These are phyloP conservation scores for Netelia fuscicornis DNA, from an alignment of 2,888 invertebrate genomes.

Conservation along the genomic window DNA sequence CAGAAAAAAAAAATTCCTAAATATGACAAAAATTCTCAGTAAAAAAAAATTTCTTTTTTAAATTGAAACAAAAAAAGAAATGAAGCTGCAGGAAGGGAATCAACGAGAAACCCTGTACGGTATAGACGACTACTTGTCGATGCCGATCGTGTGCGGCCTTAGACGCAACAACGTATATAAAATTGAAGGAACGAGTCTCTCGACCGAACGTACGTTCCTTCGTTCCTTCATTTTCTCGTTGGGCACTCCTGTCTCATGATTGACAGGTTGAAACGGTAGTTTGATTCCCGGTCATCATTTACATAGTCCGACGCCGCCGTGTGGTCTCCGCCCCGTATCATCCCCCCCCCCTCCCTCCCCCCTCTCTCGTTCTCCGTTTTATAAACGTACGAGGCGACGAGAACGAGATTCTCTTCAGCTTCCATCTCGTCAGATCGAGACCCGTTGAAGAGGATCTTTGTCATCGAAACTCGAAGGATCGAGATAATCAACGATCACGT, in stretches of 20 bases:
- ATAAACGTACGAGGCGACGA: slow-evolving; percentile 18
- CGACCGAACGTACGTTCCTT: not conserved
- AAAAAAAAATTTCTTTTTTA: not conserved
- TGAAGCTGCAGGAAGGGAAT: not conserved
- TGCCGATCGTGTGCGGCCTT: slow-evolving; percentile 32
- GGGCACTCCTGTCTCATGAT: slow-evolving; percentile 61
- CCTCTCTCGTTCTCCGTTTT: too few species aligned
- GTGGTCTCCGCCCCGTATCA: slow-evolving; percentile 45
- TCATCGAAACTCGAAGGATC: slow-evolving; percentile 11
- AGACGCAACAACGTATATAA: slow-evolving; percentile 36
- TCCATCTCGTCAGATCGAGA: not conserved
- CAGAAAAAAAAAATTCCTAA: not conserved
- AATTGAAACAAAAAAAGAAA: not conserved
- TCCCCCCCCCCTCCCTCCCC: not conserved
- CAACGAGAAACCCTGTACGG: slow-evolving; percentile 8
- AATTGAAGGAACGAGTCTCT: slow-evolving; percentile 13
- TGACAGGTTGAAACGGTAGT: slow-evolving; percentile 74
- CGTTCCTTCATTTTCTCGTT: slow-evolving; percentile 48
- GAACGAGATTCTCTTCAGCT: slow-evolving; percentile 12
- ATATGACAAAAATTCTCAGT: too few species aligned
- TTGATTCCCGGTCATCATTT: slow-evolving; percentile 70
- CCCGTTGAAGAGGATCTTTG: slow-evolving; percentile 13
- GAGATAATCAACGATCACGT: not conserved
- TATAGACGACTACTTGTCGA: slow-evolving; percentile 26
- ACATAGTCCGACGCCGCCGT: slow-evolving; percentile 63